These are phyloP conservation scores for Sialis fuliginosa DNA, from an alignment of 2,888 invertebrate genomes.

Conservation along the genomic window DNA sequence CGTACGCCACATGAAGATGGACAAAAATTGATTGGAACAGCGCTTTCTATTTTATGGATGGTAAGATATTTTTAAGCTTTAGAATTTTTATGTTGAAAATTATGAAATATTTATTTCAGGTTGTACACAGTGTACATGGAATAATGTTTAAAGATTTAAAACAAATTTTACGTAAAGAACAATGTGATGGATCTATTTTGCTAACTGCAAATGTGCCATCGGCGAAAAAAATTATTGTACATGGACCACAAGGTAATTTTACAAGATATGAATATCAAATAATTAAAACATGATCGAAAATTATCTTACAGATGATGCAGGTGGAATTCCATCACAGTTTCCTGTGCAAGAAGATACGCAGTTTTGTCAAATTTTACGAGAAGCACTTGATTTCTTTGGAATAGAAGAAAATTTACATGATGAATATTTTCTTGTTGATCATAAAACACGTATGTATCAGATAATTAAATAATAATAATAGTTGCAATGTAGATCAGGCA, in stretches of 20 bases:
- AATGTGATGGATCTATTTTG: slow-evolving; percentile 94
- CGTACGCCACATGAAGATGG: slow-evolving; percentile 91
- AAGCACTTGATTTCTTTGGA: slow-evolving; percentile 91
- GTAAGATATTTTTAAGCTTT: slow-evolving; percentile 27
- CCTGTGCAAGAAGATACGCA: slow-evolving; percentile 97
- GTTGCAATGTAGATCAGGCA: too few relatives aligned
- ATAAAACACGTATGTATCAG: slow-evolving; percentile 74
- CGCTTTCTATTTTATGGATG: slow-evolving; percentile 92
- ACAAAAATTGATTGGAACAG: slow-evolving; percentile 85
- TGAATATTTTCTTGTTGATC: slow-evolving; percentile 91
- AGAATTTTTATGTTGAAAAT: neutral
- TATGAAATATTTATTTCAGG: slow-evolving; percentile 30
- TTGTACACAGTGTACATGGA: slow-evolving; percentile 95
- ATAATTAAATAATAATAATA: too few relatives aligned
- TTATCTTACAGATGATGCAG: slow-evolving; percentile 40
- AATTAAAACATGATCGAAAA: neutral
- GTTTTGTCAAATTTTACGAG: slow-evolving; percentile 84
- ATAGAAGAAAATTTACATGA: slow-evolving; percentile 79
- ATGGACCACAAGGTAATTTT: slow-evolving; percentile 61
- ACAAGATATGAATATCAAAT: slow-evolving; percentile 5
- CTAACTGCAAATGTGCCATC: slow-evolving; percentile 98
- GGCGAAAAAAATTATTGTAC: slow-evolving; percentile 96
- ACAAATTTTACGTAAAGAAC: slow-evolving; percentile 94
- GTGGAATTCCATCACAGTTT: slow-evolving; percentile 94
- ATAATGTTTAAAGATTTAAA: slow-evolving; percentile 99